Evolutionary conservation across 2,888 invertebrate genomes (phyloP).

Genomic region (Sclerodermus sp.): DNA sequence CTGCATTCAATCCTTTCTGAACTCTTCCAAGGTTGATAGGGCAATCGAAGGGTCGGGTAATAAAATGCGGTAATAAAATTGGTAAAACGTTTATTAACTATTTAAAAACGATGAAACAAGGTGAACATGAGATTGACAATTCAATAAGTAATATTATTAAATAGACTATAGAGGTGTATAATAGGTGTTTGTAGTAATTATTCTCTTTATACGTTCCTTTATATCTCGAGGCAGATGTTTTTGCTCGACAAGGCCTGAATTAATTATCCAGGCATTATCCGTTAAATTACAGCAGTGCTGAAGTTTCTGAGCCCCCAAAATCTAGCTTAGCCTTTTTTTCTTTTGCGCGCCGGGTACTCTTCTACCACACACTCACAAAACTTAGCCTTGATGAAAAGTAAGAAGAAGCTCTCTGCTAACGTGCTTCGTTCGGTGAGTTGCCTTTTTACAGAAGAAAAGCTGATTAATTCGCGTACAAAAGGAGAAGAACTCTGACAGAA

Average conservation of each 20-base stretch:
- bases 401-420: no score
- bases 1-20: no score
- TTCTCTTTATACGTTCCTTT: constrained; percentile 42
- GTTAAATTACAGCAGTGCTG: constrained; percentile 10
- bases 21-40: no score
- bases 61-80: constrained; percentile 40
- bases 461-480: no score
- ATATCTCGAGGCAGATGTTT: constrained; percentile 41
- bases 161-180: constrained; percentile 57
- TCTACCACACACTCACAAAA: no score
- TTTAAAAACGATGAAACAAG: constrained; percentile 57
- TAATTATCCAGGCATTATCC: no score
- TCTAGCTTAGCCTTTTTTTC: constrained; percentile 5
- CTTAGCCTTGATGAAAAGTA: no score
- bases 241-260: constrained; percentile 31
- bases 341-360: not conserved
- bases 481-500: no score
- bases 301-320: constrained; percentile 6
- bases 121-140: constrained; percentile 57
- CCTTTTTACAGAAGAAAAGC: no score
- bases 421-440: no score
- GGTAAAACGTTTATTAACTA: constrained; percentile 58
- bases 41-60: no score
- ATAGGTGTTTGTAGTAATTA: constrained; percentile 44
- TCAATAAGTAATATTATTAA: constrained; percentile 56